phyloP scores from a whole-genome alignment of 2,797 vertebrate genomes.

The Capromys pilorides region DNA sequence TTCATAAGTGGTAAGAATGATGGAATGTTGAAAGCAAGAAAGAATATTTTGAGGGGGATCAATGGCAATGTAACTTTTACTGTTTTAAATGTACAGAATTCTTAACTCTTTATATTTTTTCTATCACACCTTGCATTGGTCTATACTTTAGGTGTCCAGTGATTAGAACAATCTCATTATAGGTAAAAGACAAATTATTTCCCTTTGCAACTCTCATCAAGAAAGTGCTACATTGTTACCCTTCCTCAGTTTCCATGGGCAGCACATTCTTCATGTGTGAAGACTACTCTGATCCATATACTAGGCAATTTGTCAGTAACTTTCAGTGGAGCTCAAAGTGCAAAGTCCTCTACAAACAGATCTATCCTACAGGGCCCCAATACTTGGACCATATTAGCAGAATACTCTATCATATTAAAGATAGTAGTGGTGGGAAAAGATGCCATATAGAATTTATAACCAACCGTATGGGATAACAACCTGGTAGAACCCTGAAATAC shows the following conservation, averaged over 20 bases:
- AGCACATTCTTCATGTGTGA: background rate
- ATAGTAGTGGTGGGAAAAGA: background rate
- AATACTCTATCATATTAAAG: background rate
- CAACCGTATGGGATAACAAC: constrained; percentile 24
- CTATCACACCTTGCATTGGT: background rate
- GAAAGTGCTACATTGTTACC: background rate
- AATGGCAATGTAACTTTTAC: background rate
- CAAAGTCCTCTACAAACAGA: background rate
- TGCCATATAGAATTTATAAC: background rate
- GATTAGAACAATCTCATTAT: background rate
- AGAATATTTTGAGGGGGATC: background rate
- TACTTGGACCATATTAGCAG: background rate
- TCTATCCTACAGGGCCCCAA: background rate
- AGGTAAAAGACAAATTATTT: constrained; percentile 33
- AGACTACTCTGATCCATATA: background rate
- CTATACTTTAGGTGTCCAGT: background rate
- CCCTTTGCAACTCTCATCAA: background rate
- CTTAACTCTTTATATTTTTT: background rate
- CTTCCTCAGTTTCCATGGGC: background rate
- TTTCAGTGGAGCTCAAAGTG: background rate
- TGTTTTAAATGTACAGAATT: background rate
- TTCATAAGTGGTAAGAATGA: background rate
- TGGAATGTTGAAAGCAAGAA: background rate
- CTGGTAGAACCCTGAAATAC: background rate
- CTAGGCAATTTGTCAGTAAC: background rate